Base-by-base conservation (phyloP, 2,113 vertebrate species). In the Alexandromys fortis region DNA sequence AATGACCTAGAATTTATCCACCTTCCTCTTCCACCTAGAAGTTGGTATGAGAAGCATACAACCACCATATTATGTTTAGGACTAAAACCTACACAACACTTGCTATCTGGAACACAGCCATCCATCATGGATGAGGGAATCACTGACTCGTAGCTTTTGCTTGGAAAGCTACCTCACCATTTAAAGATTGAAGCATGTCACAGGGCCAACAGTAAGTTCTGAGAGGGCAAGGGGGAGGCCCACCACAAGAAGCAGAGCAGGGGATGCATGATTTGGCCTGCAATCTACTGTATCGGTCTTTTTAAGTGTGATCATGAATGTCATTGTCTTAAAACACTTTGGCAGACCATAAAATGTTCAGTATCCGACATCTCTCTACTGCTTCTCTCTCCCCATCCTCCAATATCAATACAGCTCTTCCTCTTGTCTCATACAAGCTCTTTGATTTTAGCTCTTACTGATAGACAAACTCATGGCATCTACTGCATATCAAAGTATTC, bases 81-180 rank as follows among this genome's bases (percentile, higher is more conserved):
- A 38, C 28, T 1, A 12, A 93, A 81, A 79, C 70, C n/a, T 47
- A 85, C 7, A 14, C 86, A 63, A 79, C 86, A 24, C n/a, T 75
- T 61, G 76, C 49, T 70, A 2, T 30, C 95, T 96, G 91, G 96
- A 95, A 45, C 47, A 11, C 9, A 3, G 93, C 89, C 96, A 95
- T 63, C 35, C 78, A 49, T 77, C 93, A 61, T 0, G 0, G 22
- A 83, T 77, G 45, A 91, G 52, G 89, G 67, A 93, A 86, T 95
- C 92, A 83, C 73, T 35, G 45, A 33, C 61, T 93, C 87, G 42
- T 6, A 75, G 83, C 88, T 77, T 88, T 90, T 86, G 93, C 91
- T 94, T 86, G 58, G 93, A 91, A 88, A 92, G 73, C 86, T 96
- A 38, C n/a, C 89, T 92, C 92, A 81, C 0, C 1, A 70, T 63